Conservation (phyloP, 2,797 vertebrate genomes). For the Sciurus carolinensis region DNA sequence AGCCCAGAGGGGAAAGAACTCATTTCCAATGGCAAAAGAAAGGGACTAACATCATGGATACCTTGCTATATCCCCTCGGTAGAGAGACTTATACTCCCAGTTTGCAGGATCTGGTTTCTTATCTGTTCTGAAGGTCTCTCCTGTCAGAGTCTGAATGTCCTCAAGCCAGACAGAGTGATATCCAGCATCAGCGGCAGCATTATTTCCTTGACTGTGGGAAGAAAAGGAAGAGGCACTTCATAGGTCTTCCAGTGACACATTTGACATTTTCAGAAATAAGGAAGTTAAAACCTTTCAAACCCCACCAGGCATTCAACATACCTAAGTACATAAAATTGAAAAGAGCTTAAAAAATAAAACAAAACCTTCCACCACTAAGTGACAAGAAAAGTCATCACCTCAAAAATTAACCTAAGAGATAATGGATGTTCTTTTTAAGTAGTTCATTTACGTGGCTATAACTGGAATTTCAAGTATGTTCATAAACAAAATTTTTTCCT, state of each 20-base stretch:
- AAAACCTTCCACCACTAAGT: neutral
- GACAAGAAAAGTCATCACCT: conserved; percentile 9
- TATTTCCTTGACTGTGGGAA: conserved; percentile 86
- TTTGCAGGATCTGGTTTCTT: conserved; percentile 95
- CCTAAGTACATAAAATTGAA: neutral
- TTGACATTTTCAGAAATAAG: neutral
- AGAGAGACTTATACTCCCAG: conserved; percentile 98
- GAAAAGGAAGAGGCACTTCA: conserved; percentile 40
- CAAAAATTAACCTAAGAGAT: conserved; percentile 40
- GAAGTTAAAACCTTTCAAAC: neutral
- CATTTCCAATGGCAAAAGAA: neutral
- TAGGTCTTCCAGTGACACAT: neutral
- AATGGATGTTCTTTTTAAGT: neutral
- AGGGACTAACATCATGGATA: conserved; percentile 77
- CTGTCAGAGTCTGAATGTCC: conserved; percentile 90
- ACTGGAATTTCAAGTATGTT: neutral
- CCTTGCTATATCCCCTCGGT: conserved; percentile 96
- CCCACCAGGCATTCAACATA: neutral
- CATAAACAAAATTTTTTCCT: neutral
- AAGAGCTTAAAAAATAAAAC: neutral
- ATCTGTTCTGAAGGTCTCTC: conserved; percentile 93
- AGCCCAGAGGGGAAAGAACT: neutral
- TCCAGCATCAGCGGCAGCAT: conserved; percentile 38
- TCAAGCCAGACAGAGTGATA: conserved; percentile 93
- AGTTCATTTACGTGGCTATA: neutral